Evolutionary conservation across 2,113 vertebrate species (phyloP).

Genomic region (Tylochromis polylepis): DNA sequence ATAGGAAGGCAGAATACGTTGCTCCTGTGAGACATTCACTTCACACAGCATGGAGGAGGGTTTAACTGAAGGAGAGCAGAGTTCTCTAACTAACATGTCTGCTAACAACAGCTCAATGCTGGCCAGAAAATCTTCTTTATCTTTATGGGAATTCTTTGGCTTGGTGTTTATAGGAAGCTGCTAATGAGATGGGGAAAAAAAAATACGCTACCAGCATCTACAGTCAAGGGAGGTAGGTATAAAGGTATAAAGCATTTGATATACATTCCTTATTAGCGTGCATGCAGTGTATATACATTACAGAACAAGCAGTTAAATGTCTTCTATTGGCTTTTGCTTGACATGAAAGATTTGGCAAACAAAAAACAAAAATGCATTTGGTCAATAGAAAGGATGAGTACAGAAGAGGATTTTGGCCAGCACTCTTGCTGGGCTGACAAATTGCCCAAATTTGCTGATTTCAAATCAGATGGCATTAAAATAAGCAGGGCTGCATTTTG

Average conservation of each 20-base stretch:
- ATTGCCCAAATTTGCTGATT: background rate
- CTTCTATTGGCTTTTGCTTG: constrained; percentile 16
- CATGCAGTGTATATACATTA: background rate
- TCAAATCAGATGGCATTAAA: background rate
- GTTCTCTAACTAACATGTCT: background rate
- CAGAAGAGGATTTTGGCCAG: background rate
- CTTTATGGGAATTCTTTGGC: background rate
- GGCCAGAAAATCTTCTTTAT: background rate
- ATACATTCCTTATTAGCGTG: background rate
- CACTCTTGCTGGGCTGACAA: background rate
- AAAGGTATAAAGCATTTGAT: background rate
- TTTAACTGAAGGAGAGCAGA: background rate
- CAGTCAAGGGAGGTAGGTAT: background rate
- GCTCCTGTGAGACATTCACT: background rate
- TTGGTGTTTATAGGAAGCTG: background rate
- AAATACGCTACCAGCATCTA: background rate
- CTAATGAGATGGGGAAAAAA: background rate
- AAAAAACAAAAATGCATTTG: background rate
- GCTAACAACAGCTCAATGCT: background rate
- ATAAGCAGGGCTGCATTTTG: background rate
- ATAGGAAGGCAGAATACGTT: background rate
- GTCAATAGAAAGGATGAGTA: background rate
- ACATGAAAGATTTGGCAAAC: background rate
- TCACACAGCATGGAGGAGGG: background rate
- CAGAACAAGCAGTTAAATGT: constrained; percentile 6